Conservation (phyloP, 2,113 vertebrate genomes). For the Acanthochromis polyacanthus region DNA sequence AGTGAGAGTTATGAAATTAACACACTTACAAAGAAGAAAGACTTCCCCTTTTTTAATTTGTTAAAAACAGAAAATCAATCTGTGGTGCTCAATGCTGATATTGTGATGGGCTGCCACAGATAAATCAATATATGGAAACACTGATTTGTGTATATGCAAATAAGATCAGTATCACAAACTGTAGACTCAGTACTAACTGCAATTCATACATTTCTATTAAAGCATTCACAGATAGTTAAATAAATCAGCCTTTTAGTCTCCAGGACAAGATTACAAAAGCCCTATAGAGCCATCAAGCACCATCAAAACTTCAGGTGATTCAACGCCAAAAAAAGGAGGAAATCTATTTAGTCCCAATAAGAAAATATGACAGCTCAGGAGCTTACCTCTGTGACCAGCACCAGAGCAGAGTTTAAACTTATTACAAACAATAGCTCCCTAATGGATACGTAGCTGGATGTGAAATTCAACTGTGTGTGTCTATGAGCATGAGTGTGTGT, state of each 20-base stretch:
- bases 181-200: background rate
- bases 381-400: constrained; percentile 43
- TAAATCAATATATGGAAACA: too few relatives aligned
- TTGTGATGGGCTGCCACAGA: too few relatives aligned
- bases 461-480: background rate
- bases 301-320: constrained; percentile 4
- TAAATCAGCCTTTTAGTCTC: constrained; percentile 30
- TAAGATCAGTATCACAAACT: constrained; percentile 15
- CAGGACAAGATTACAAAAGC: background rate
- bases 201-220: constrained; percentile 28
- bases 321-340: constrained; percentile 8
- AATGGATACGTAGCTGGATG: constrained; percentile 43
- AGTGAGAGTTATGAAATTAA: too few relatives aligned
- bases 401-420: constrained; percentile 55
- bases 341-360: constrained; percentile 50
- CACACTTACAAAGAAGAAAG: too few relatives aligned
- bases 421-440: constrained; percentile 65
- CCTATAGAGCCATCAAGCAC: background rate
- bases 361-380: constrained; percentile 45
- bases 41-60: too few relatives aligned
- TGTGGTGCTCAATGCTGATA: too few relatives aligned
- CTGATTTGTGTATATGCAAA: constrained; percentile 2
- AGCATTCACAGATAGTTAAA: constrained; percentile 50
- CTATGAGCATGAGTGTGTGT: background rate
- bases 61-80: too few relatives aligned